These are phyloP conservation scores for Heliconius eleuchia DNA, from an alignment of 1,140 invertebrate genomes.

Conservation along the genomic window DNA sequence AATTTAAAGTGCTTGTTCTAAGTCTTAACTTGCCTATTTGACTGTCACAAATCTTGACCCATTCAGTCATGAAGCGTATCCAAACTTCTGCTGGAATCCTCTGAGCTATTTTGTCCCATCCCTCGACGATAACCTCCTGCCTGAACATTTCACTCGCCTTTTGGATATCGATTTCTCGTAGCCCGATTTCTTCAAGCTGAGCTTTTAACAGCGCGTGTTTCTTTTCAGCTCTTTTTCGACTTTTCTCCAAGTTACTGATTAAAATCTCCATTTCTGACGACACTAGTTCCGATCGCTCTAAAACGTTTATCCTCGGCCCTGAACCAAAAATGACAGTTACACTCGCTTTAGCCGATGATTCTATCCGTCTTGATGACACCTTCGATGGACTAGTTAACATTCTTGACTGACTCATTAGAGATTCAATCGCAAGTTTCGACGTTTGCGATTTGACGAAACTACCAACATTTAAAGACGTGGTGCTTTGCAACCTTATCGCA, in stretches of 20 bases:
- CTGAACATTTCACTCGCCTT: slow-evolving; percentile 69
- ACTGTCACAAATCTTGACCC: slow-evolving; percentile 72
- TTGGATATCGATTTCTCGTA: slow-evolving; percentile 69
- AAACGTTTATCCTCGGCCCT: slow-evolving; percentile 66
- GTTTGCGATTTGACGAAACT: slow-evolving; percentile 64
- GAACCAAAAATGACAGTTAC: slow-evolving; percentile 58
- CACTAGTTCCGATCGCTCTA: slow-evolving; percentile 74
- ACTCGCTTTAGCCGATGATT: slow-evolving; percentile 65
- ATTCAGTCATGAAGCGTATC: slow-evolving; percentile 80
- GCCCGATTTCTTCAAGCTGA: slow-evolving; percentile 77
- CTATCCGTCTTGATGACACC: slow-evolving; percentile 57
- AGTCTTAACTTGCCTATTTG: slow-evolving; percentile 79
- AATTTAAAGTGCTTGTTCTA: slow-evolving; percentile 78
- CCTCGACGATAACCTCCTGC: slow-evolving; percentile 66
- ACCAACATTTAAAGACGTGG: slow-evolving; percentile 51
- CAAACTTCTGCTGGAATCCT: slow-evolving; percentile 81
- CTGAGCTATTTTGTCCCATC: slow-evolving; percentile 77
- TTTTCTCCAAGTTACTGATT: slow-evolving; percentile 53
- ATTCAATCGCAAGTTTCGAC: slow-evolving; percentile 60
- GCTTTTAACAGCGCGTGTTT: slow-evolving; percentile 69
- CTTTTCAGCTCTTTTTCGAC: slow-evolving; percentile 55
- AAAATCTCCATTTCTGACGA: slow-evolving; percentile 76
- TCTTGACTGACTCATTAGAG: slow-evolving; percentile 57
- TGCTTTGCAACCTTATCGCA: slow-evolving; percentile 59
- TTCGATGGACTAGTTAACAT: slow-evolving; percentile 63